Conservation (phyloP, 2,797 vertebrate species). For the Enteromius thamalakanensis region DNA sequence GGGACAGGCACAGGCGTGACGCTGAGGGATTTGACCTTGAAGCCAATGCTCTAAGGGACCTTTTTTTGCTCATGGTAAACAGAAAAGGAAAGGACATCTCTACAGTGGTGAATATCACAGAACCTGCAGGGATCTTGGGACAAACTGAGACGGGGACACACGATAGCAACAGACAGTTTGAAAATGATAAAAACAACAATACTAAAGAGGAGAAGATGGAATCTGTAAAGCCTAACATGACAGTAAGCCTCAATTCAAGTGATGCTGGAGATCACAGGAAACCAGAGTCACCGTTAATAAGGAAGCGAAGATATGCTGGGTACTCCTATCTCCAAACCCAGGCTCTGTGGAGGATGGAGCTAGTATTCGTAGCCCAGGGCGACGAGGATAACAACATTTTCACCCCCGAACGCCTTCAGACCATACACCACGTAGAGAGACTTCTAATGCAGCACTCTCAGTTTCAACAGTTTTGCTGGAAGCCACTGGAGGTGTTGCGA, state of each 20-base stretch:
- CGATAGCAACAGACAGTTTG: not conserved
- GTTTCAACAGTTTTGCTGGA: slow-evolving; percentile 97
- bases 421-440: slow-evolving; percentile 90
- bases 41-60: slow-evolving; percentile 82
- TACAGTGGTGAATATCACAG: slow-evolving; percentile 4
- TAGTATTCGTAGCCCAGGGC: slow-evolving; percentile 93
- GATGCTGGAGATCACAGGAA: not conserved
- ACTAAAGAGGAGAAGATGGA: not conserved
- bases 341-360: slow-evolving; percentile 94
- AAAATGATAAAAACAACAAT: slow-evolving; percentile 8
- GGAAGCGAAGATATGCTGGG: slow-evolving; percentile 70
- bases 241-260: not conserved
- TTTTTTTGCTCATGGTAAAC: slow-evolving; percentile 85
- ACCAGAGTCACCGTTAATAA: slow-evolving; percentile 51
- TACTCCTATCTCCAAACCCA: slow-evolving; percentile 90
- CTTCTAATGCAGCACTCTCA: slow-evolving; percentile 93
- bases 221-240: not conserved
- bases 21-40: slow-evolving; percentile 79
- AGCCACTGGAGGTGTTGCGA: slow-evolving; percentile 89
- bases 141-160: slow-evolving; percentile 35
- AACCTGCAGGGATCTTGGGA: not conserved
- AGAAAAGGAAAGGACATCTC: slow-evolving; percentile 62
- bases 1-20: slow-evolving; percentile 90
- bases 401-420: slow-evolving; percentile 89
- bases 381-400: slow-evolving; percentile 91